Conservation (phyloP, 37 sponge, comb jelly and placozoan genomes). For the Chondrosia reniformis region DNA sequence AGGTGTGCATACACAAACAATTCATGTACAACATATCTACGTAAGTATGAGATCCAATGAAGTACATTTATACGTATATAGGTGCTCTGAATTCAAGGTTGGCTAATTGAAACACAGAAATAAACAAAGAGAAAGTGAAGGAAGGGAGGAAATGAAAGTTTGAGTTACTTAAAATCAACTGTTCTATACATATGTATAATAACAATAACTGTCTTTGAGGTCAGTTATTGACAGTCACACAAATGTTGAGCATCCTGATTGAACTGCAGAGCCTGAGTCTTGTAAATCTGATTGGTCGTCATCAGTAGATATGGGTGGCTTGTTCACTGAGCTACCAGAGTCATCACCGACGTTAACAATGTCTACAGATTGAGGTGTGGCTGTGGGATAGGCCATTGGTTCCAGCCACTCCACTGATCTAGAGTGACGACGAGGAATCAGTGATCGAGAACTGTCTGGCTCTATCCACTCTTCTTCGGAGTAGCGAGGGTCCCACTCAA, state of each 20-base stretch:
- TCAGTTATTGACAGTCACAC: not conserved
- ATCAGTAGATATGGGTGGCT: not conserved
- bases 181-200: too few relatives aligned
- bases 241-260: constrained; percentile 8
- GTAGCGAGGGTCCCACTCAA: constrained; percentile 15
- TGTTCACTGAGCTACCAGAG: not conserved
- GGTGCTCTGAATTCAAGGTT: too few relatives aligned
- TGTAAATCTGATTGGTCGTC: not conserved
- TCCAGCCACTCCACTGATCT: not conserved
- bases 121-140: too few relatives aligned
- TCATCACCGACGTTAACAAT: not conserved
- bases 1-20: too few relatives aligned
- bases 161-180: too few relatives aligned
- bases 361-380: not conserved
- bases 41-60: not conserved
- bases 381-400: not conserved
- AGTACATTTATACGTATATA: not conserved
- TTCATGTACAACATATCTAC: not conserved
- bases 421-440: not conserved
- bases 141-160: too few relatives aligned
- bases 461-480: not conserved
- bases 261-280: not conserved
- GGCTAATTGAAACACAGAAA: too few relatives aligned
- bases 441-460: not conserved
- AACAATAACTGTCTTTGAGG: too few relatives aligned